Base-by-base conservation (phyloP, 30 jellyfish, hydroid and myxozoan species). In the Hydra vulgaris region DNA sequence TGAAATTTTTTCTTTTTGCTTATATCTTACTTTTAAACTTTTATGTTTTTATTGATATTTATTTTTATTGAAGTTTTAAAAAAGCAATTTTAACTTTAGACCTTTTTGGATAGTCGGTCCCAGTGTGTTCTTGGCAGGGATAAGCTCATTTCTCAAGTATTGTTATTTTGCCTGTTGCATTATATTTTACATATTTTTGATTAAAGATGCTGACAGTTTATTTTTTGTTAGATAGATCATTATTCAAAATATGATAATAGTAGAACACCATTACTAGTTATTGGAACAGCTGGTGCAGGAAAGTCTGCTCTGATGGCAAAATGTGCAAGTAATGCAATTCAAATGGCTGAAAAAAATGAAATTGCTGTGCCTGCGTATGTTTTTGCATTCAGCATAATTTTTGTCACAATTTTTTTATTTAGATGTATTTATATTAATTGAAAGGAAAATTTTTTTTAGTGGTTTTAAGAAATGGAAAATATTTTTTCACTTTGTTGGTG, bases 261-360 rank as follows among this genome's bases (percentile, higher is more conserved):
- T 70, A 91, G 96, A 79, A 86, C 69, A 77, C 22, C 99, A 18
- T 79, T 94, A 71, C 81, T 94, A 71, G 78, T 94, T 16, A 88
- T 94, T 78, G 99, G 99, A 0, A 77, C 92, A 21, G 99, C 99
- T 17, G 99, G 99, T 55, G 96, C 99, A 21, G 99, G 99, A 15
- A 94, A 94, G 82, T 87, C 96, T 1, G 99, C 99, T 4, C 84
- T 94, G 23, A 94, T 94, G 99, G 96, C 99, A 21, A 94, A 94
- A 76, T 54, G 85, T 52, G 96, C 99, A 0, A 82, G 85, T n/a
- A 96, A 94, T 79, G 89, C 96, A 21, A 90, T 87, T 22, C 73
- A 71, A 27, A 53, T 52, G 77, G 95, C 89, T 18, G 85, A 79
- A 22, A 76, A 77, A 7, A 79, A 73, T 25, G 54, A 81, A 61